Evolutionary conservation across 2,113 vertebrate genomes (phyloP).

Genomic region (Cyphomyrus plagiostoma): DNA sequence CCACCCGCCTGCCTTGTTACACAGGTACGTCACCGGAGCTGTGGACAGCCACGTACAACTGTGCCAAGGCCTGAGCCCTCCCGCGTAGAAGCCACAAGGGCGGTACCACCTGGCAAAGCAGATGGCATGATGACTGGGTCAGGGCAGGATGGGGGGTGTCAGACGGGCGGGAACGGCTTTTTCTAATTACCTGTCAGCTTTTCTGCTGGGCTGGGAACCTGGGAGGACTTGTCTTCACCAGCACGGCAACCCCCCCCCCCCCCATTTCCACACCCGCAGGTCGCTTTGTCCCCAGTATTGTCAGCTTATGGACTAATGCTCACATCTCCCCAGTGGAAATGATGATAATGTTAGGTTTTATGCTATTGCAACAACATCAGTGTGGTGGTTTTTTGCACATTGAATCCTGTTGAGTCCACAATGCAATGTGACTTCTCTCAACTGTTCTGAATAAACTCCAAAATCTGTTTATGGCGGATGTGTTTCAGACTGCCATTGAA

Average conservation of each 20-base stretch:
- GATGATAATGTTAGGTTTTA: neutral
- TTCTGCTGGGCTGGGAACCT: constrained; percentile 45
- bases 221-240: neutral
- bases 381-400: neutral
- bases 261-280: neutral
- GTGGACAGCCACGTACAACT: neutral
- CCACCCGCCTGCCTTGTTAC: neutral
- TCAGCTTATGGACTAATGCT: neutral
- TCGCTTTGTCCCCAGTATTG: neutral
- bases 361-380: neutral
- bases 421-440: neutral
- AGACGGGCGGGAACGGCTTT: constrained; percentile 76
- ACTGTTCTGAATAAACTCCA: neutral
- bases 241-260: neutral
- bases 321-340: neutral
- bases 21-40: neutral
- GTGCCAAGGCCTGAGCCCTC: neutral
- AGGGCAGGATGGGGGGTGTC: constrained; percentile 64
- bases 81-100: constrained; percentile 46
- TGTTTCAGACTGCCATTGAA: neutral
- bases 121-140: constrained; percentile 74
- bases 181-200: constrained; percentile 83
- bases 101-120: constrained; percentile 72
- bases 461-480: neutral
- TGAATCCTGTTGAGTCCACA: neutral